Base-by-base conservation (phyloP, 2,113 vertebrate genomes). In the Ophthalmolycus amberensis region DNA sequence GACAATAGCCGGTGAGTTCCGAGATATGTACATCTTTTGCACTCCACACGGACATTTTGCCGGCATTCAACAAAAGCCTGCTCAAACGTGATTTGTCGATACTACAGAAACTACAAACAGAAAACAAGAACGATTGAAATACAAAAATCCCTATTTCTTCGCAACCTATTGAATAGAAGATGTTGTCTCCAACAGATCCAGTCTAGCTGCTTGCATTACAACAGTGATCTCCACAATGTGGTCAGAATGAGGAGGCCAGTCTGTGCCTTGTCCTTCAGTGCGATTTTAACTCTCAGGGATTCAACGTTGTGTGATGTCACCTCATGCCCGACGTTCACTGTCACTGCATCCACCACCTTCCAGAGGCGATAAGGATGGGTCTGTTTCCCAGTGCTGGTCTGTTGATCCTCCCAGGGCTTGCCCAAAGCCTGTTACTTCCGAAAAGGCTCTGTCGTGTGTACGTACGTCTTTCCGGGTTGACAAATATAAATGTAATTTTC, bases 321-420 rank as follows among this genome's bases (percentile, higher is more conserved):
- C 44, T 40, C 42, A 67, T 82, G 34, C 27, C 67, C 56, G 54
- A 34, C 62, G 82, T 75, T 76, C 8, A 22, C 58, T 75, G 75
- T 71, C 72, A 76, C 50, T 37, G n/a, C 58, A 44, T 78, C 48
- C 27, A 27, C 46, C 37, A 40, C 34, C 60, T 38, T 78, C 72
- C 75, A 50, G 4, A 18, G 65, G n/a, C 16, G 1, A 72, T 73
- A 42, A 66, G 50, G 48, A 64, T 63, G 60, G 56, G 40, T 79
- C 54, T 67, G 48, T 83, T 84, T 71, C 67, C 65, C 69, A 48
- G 44, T 64, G 22, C 64, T 22, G 9, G 48, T 16, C 77, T 77
- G 64, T 54, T 58, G 68, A 77, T 70, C 34, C 59, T 70, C 71
- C 48, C 63, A 37, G 68, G 71, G 67, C 75, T 77, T 77, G 68